Percentiles rank a stretch among this genome's conserved stretches.
phyloP scores from a whole-genome alignment of 2,888 invertebrate genomes.

The Hypomecis punctinalis region DNA sequence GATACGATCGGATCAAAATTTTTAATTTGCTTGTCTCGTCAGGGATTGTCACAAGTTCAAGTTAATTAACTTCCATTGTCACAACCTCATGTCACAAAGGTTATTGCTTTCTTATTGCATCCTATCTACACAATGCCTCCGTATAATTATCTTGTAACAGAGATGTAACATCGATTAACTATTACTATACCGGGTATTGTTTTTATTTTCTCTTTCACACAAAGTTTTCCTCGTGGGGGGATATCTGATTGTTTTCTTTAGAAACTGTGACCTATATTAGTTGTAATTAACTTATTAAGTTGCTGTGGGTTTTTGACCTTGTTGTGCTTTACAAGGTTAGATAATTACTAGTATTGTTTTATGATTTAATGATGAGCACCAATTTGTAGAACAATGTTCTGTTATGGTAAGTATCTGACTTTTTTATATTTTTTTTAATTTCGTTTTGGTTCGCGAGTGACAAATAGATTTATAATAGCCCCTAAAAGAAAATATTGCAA shows the following conservation, averaged over 20 bases:
- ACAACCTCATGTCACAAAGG: background rate
- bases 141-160: conserved; percentile 28
- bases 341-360: background rate
- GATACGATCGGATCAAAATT: too few species aligned
- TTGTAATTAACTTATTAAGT: conserved; percentile 18
- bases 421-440: too few species aligned
- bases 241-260: conserved; percentile 42
- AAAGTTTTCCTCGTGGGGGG: conserved; percentile 44
- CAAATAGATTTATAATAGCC: too few species aligned
- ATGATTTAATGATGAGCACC: too few species aligned
- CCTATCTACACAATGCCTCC: conserved; percentile 7
- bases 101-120: conserved; percentile 4
- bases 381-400: too few species aligned
- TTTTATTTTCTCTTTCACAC: conserved; percentile 47
- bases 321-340: conserved; percentile 13
- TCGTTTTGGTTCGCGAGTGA: too few species aligned
- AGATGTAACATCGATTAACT: conserved; percentile 29
- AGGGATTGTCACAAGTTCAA: too few species aligned
- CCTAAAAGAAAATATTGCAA: too few species aligned
- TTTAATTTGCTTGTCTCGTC: too few species aligned
- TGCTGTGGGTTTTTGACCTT: conserved; percentile 31
- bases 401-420: too few species aligned
- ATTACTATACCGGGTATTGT: conserved; percentile 27
- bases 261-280: conserved; percentile 51
- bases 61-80: too few species aligned